A percentile compares a stretch with the other conserved stretches of the same genome.
phyloP scores from a whole-genome alignment of 1,140 invertebrate species.

The Uloborus diversus region DNA sequence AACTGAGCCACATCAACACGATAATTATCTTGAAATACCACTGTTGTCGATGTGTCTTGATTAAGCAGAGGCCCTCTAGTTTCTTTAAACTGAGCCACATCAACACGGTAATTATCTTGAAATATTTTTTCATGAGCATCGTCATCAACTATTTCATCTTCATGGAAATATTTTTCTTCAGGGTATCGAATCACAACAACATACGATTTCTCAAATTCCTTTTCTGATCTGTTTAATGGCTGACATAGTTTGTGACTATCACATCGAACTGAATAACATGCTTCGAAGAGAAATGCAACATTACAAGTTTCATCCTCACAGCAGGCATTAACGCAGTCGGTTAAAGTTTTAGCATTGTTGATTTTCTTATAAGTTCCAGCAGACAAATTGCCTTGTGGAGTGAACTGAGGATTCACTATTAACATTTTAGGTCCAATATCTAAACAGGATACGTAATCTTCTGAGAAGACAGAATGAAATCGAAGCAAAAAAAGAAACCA shows the following conservation, averaged over 20 bases:
- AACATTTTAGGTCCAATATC: neutral
- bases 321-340: conserved; percentile 77
- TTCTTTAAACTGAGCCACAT: conserved; percentile 2
- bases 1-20: neutral
- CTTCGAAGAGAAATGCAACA: conserved; percentile 80
- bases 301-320: conserved; percentile 76
- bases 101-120: too few relatives aligned
- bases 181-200: conserved; percentile 76
- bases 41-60: conserved; percentile 18
- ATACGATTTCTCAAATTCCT: conserved; percentile 69
- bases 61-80: conserved; percentile 1
- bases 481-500: too few relatives aligned
- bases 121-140: too few relatives aligned
- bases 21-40: too few relatives aligned
- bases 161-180: too few relatives aligned
- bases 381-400: conserved; percentile 34
- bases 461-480: too few relatives aligned
- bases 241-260: conserved; percentile 76
- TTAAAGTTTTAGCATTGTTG: conserved; percentile 68
- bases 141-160: too few relatives aligned
- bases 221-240: conserved; percentile 69
- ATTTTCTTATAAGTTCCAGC: conserved; percentile 66
- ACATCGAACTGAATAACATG: conserved; percentile 75
- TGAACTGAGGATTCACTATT: conserved; percentile 16
- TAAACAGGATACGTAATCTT: neutral